Base-by-base conservation (phyloP, 1,140 invertebrate species). In the Ooceraea biroi region DNA sequence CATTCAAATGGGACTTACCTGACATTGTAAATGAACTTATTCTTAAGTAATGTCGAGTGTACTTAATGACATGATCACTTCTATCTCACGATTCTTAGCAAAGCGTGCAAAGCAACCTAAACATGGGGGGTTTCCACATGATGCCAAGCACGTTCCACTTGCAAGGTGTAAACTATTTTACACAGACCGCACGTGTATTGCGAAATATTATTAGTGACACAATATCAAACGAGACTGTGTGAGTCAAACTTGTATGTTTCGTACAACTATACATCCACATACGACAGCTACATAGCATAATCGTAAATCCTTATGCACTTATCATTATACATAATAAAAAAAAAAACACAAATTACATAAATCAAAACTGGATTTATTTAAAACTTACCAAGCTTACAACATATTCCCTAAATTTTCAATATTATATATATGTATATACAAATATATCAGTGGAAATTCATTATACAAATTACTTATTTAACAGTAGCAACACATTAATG, bases 61-160 rank as follows among this genome's bases (percentile, higher is more conserved):
- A 22, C 7, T 22, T 60, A 17, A 36, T 4, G 19, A 22, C 17
- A 57, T 12, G n/a, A 58, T 82, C 30, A 73, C 3, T 50, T 73
- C 17, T 52, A 69, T 69, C 69, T 61, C 19, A 73, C 55, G 12
- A 58, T 73, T 44, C 44, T 61, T 63, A 74, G 17, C 78, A 55
- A 82, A 82, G 57, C 69, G 17, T 82, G 78, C 71, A 82, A 82
- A 73, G 69, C 46, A 58, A 80, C 12, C 44, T 44, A 57, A 12
- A 71, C 30, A 22, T n/a, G n/a, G n/a, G 66, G 52, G 36, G 27
- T 69, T 69, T 44, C 52, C 3, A 17, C n/a, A 57, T 11, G 36
- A 78, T 30, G 27, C 3, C 30, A 44, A 78, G 27, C 19, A 80
- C 55, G 3, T 71, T 71, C 27, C 8, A 30, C 12, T 52, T 14